phyloP scores from a whole-genome alignment of 2,113 vertebrate species.

The Ochotona curzoniae region DNA sequence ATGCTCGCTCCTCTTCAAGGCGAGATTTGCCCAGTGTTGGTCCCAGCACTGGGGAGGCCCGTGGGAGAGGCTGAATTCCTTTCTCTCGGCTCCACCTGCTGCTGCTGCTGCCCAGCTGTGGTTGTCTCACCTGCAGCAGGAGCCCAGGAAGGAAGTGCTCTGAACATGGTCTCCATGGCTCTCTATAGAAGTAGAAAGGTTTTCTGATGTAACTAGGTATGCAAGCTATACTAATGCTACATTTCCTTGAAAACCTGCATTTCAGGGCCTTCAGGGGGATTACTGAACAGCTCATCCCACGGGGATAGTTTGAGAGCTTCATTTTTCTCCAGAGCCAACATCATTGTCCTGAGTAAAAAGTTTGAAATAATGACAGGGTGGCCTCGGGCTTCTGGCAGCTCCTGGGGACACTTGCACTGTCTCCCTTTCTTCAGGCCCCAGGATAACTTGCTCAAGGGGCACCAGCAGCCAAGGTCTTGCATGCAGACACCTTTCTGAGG shows the following conservation, averaged over 20 bases:
- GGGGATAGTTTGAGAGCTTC: neutral
- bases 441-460: no score
- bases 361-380: neutral
- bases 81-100: neutral
- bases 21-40: neutral
- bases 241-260: neutral
- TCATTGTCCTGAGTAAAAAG: slow-evolving; percentile 12
- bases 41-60: accelerated
- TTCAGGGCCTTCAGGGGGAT: slow-evolving; percentile 6
- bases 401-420: no score
- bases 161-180: neutral
- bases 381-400: no score
- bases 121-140: neutral
- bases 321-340: neutral
- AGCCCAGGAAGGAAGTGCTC: slow-evolving; percentile 8
- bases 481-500: no score
- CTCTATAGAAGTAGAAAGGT: neutral
- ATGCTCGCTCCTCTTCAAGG: neutral
- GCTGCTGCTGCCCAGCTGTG: neutral
- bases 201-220: neutral
- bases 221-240: slow-evolving; percentile 10
- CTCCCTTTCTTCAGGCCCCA: no score
- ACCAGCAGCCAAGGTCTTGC: no score
- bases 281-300: slow-evolving; percentile 23
- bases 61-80: accelerated